Conservation (phyloP, 2,797 vertebrate species). For the Aeoliscus strigatus region DNA sequence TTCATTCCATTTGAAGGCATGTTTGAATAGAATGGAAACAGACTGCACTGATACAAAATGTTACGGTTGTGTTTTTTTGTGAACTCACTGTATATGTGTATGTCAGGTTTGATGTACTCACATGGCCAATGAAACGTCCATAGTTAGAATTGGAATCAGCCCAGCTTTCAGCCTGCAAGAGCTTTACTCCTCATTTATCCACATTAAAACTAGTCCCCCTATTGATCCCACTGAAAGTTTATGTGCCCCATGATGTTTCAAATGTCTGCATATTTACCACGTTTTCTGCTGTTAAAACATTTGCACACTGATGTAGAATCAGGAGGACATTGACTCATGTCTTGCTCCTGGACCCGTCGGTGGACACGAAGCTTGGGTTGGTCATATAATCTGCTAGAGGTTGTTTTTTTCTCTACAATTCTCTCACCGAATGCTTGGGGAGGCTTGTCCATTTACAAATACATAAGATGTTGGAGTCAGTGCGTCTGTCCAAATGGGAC, state of each 20-base stretch:
- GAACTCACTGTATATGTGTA: conserved; percentile 10
- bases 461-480: conserved; percentile 1
- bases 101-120: neutral
- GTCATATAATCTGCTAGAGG: conserved; percentile 16
- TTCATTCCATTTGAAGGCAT: conserved; percentile 14
- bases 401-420: neutral
- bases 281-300: too few relatives aligned
- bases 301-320: too few relatives aligned
- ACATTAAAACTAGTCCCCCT: conserved; percentile 29
- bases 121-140: conserved; percentile 17
- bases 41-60: conserved; percentile 8
- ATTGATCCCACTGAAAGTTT: conserved; percentile 20
- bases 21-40: conserved; percentile 6
- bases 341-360: too few relatives aligned
- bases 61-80: conserved; percentile 6
- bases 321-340: too few relatives aligned
- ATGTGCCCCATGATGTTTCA: neutral
- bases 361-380: conserved; percentile 10
- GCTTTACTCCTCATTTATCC: conserved; percentile 13
- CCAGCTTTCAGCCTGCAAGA: conserved; percentile 1
- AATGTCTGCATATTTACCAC: conserved; percentile 3
- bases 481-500: neutral
- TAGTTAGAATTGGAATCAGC: conserved; percentile 22
- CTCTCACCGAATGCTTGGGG: conserved; percentile 2
- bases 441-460: conserved; percentile 14